A percentile compares a stretch with the other conserved stretches of the same genome.
These are phyloP conservation scores for Oophaga sylvatica DNA, from an alignment of 2,797 vertebrate genomes.

Conservation along the genomic window DNA sequence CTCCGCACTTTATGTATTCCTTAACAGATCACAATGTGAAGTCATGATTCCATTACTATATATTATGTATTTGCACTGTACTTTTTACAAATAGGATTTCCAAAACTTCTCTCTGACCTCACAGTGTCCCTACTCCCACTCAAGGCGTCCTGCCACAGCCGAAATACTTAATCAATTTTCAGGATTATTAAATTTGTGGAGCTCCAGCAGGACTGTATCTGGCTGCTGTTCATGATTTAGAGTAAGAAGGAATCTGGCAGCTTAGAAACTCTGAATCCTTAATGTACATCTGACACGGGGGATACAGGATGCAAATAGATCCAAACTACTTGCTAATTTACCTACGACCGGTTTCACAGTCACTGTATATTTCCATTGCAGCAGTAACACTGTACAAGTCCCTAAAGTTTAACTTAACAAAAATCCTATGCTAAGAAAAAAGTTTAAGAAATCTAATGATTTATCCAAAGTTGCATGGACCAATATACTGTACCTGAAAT, in stretches of 20 bases:
- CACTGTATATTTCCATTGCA: background rate
- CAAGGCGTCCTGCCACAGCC: conserved; percentile 38
- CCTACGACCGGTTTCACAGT: background rate
- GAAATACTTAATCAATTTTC: conserved; percentile 61
- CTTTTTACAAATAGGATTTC: conserved; percentile 23
- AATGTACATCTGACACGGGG: conserved; percentile 36
- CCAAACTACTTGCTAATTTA: conserved; percentile 26
- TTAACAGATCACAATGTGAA: background rate
- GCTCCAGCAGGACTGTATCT: conserved; percentile 50
- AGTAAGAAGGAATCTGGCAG: conserved; percentile 53
- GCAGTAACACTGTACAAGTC: background rate
- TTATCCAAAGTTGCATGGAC: background rate
- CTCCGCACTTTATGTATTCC: background rate
- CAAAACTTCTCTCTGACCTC: conserved; percentile 48
- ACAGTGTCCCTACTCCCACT: conserved; percentile 50
- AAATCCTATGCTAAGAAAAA: background rate
- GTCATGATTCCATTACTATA: background rate
- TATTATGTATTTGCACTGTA: conserved; percentile 13
- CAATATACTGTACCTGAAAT: background rate
- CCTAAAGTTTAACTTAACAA: background rate
- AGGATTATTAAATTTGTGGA: conserved; percentile 62
- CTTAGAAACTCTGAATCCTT: conserved; percentile 41
- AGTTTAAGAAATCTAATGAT: background rate
- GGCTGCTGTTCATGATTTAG: conserved; percentile 53
- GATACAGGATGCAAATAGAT: conserved; percentile 23